Percentiles rank a stretch among this genome's conserved stretches.
These are phyloP conservation scores for Nasonovia ribisnigri DNA, from an alignment of 2,888 invertebrate genomes.

Conservation along the genomic window DNA sequence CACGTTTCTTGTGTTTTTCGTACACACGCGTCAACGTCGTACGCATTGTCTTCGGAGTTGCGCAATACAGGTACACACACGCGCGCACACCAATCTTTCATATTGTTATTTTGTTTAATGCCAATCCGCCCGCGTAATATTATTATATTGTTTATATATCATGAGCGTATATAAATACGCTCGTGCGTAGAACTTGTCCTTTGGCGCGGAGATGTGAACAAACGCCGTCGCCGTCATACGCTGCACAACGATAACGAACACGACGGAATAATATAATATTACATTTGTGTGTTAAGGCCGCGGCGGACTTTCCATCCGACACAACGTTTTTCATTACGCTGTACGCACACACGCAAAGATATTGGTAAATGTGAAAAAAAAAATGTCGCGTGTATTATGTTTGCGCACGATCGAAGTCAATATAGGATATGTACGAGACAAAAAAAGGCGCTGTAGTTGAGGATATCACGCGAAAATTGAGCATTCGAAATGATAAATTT, in stretches of 20 bases:
- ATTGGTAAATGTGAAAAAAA: not conserved
- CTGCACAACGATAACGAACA: not conserved
- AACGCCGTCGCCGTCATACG: not conserved
- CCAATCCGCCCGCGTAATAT: not conserved
- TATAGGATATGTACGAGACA: not conserved
- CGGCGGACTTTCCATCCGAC: constrained; percentile 30
- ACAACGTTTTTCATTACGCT: not conserved
- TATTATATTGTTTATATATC: not conserved
- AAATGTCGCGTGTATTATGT: not conserved
- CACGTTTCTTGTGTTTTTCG: constrained; percentile 4
- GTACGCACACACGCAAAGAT: not conserved
- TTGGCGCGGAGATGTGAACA: not conserved
- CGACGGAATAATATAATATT: constrained; percentile 5
- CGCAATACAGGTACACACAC: not conserved
- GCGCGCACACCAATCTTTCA: not conserved
- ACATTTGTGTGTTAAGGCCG: constrained; percentile 26
- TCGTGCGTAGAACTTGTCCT: constrained; percentile 13
- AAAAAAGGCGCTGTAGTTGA: not conserved
- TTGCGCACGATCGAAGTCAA: not conserved
- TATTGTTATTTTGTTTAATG: not conserved
- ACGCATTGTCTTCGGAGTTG: not conserved
- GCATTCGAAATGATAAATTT: not conserved
- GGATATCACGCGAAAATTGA: not conserved
- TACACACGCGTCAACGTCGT: not conserved
- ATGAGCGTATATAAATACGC: not conserved